phyloP scores from a whole-genome alignment of 2,113 vertebrate genomes.

The Oxygymnocypris stewartii region DNA sequence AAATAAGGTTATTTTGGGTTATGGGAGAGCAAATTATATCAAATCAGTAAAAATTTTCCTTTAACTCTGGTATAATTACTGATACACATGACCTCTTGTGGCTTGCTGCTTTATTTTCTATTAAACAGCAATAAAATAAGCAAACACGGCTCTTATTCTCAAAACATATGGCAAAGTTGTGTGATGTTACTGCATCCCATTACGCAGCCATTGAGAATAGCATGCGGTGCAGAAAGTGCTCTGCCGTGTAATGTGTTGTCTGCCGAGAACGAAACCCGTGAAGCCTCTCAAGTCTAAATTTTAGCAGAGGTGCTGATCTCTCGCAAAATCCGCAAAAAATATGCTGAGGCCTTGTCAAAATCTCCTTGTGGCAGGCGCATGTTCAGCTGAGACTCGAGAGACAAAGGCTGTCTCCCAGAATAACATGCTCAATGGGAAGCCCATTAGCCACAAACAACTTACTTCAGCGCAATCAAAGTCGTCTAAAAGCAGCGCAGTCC shows the following conservation, averaged over 20 bases:
- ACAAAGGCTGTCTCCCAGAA: conserved; percentile 15
- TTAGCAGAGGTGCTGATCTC: conserved; percentile 34
- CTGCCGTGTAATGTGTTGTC: conserved; percentile 33
- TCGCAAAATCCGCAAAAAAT: conserved; percentile 23
- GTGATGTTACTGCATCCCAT: neutral
- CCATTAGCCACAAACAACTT: conserved; percentile 20
- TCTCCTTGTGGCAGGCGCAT: neutral
- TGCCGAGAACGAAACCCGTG: conserved; percentile 14
- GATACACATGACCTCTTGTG: neutral
- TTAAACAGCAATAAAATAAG: neutral
- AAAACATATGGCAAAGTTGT: conserved; percentile 11
- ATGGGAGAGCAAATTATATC: neutral
- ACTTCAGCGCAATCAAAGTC: neutral
- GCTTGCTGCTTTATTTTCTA: neutral
- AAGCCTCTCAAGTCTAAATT: conserved; percentile 21
- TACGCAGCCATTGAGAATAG: conserved; percentile 3
- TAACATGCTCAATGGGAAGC: neutral
- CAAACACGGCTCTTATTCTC: conserved; percentile 6
- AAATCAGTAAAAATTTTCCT: neutral
- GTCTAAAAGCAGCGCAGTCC: neutral
- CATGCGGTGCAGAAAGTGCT: neutral
- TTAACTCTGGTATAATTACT: neutral
- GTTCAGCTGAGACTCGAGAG: neutral
- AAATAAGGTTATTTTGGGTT: neutral
- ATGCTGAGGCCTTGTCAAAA: neutral